Conservation (phyloP, 1,140 invertebrate genomes). For the Nasonia longicornis region DNA sequence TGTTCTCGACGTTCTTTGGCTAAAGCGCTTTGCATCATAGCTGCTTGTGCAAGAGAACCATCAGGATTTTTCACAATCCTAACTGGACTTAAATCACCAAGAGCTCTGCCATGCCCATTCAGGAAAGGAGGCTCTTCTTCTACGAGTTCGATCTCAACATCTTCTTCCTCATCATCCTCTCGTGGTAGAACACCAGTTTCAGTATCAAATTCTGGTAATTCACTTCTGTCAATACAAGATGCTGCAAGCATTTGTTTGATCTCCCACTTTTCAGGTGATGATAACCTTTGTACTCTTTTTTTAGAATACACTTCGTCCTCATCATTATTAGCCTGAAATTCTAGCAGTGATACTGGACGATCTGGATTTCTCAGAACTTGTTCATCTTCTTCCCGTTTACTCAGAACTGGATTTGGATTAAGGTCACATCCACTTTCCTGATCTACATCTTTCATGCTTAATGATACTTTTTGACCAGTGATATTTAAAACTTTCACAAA, state of each 20-base stretch:
- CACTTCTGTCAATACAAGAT: slow-evolving; percentile 77
- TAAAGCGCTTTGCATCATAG: slow-evolving; percentile 99
- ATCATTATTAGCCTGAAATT: slow-evolving; percentile 78
- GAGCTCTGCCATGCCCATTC: slow-evolving; percentile 86
- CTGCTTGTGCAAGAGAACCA: slow-evolving; percentile 96
- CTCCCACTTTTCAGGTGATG: slow-evolving; percentile 95
- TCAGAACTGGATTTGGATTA: slow-evolving; percentile 77
- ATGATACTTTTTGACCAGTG: slow-evolving; percentile 91
- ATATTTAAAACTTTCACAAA: slow-evolving; percentile 89
- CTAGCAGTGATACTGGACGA: slow-evolving; percentile 79
- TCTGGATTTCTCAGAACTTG: slow-evolving; percentile 87
- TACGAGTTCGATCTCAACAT: slow-evolving; percentile 98
- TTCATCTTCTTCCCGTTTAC: slow-evolving; percentile 73
- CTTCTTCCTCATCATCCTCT: slow-evolving; percentile 94
- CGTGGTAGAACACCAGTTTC: slow-evolving; percentile 89
- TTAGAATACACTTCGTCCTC: slow-evolving; percentile 82
- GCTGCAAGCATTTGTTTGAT: slow-evolving; percentile 78
- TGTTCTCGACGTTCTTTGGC: slow-evolving; percentile 96
- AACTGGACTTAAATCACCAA: slow-evolving; percentile 94
- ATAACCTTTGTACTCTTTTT: slow-evolving; percentile 90
- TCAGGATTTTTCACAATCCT: slow-evolving; percentile 99
- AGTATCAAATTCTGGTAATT: slow-evolving; percentile 92
- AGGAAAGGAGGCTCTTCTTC: slow-evolving; percentile 99
- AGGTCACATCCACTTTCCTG: slow-evolving; percentile 95
- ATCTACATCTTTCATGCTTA: slow-evolving; percentile 99